Evolutionary conservation across 1,140 invertebrate species (phyloP).

Genomic region (Drosophila micromelanica): DNA sequence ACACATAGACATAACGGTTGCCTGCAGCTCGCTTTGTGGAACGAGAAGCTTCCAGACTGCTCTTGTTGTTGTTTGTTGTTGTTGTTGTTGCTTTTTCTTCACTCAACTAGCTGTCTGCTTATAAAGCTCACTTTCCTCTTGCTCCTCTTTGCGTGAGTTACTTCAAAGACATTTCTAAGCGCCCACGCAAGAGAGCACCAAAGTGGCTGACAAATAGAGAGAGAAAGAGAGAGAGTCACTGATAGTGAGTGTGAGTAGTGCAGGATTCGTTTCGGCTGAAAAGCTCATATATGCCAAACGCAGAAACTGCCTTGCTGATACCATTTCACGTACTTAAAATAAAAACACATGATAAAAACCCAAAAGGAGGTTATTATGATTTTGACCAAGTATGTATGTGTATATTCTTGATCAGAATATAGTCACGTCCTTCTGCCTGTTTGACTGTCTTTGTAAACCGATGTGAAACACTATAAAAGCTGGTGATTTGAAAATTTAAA

Average conservation of each 20-base stretch:
- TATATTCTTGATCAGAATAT: no score
- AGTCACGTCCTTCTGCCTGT: no score
- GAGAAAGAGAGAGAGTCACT: not conserved
- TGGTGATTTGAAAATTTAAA: no score
- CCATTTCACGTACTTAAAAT: no score
- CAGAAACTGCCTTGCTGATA: slow-evolving; percentile 21
- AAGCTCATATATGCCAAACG: slow-evolving; percentile 60
- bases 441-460: no score
- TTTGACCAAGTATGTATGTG: no score
- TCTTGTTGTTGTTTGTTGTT: slow-evolving; percentile 2
- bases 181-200: slow-evolving; percentile 23
- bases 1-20: slow-evolving; percentile 38
- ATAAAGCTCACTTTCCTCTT: not conserved
- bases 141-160: slow-evolving; percentile 17
- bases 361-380: no score
- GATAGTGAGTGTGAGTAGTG: not conserved
- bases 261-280: not conserved
- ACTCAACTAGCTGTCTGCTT: not conserved
- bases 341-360: no score
- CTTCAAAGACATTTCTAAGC: slow-evolving; percentile 49
- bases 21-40: slow-evolving; percentile 18
- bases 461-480: no score
- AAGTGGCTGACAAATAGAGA: not conserved
- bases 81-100: slow-evolving; percentile 7
- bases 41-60: slow-evolving; percentile 14